Base-by-base conservation (phyloP, 2,888 invertebrate species). In the Dryococelus australis region DNA sequence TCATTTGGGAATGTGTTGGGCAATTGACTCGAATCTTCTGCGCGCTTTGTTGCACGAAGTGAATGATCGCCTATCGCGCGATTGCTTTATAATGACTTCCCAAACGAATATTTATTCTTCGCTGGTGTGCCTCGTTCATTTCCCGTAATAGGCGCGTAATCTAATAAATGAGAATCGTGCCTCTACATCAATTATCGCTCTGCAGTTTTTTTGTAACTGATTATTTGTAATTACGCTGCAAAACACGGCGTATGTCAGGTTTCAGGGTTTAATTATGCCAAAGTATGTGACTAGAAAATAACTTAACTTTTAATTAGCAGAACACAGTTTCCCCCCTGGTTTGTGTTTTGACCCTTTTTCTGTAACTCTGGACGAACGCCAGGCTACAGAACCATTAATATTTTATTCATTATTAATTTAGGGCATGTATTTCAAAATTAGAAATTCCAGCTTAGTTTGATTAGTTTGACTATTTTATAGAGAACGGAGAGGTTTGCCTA, bases 61-160 rank as follows among this genome's bases (percentile, higher is more conserved):
- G 65, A 65, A 65, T 65, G 65, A 65, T 65, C 65, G 8, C 65
- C 65, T 65, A 65, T 65, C 65, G 65, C n/a, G 65, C 65, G 65
- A 65, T 65, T 65, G 65, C 65, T 65, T 65, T 65, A 65, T 65
- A 65, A 65, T 65, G 65, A 65, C 24, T 65, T 65, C 65, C 65
- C 20, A 65, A 65, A 65, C 65, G 65, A 65, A 65, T 65, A 65
- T 65, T 65, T 65, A 65, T 65, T 65, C 65, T 65, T 65, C n/a
- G 65, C 65, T 6, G 8, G 65, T 16, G 10, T 16, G 65, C 65
- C 20, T 8, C 16, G 65, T 24, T 65, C 65, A 65, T 65, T 65
- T 65, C 65, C 65, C 24, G 65, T 65, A 65, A 65, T 65, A 65
- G 20, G 65, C 65, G 65, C n/a, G 65, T 24, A 65, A 65, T 65